Base-by-base conservation (phyloP, 2,888 invertebrate genomes). In the Seira sanloemensis region DNA sequence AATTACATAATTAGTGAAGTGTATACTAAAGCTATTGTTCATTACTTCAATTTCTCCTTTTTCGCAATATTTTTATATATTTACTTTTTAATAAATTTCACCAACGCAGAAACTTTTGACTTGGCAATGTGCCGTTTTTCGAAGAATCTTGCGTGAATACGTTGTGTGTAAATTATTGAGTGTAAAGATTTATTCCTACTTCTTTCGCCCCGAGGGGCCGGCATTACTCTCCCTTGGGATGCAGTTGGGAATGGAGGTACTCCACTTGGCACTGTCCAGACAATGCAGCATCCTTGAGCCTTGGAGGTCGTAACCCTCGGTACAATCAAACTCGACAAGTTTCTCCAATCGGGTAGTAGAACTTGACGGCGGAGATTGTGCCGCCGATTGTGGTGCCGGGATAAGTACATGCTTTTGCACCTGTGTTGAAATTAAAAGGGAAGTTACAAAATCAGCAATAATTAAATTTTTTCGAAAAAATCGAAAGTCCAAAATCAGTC, bases 311-410 rank as follows among this genome's bases (percentile, higher is more conserved):
- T 95, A 93, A 0, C 96, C 95, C 1, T 95, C 94, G 90, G 95
- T 95, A 91, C 97, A 97, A 2, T 95, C 95, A 90, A 96, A 97
- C 1, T 95, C 95, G 80, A 97, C 95, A 37, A n/a, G 58, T n/a
- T 58, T 58, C n/a, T 0, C 96, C 96, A 86, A 96, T 96, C 90
- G 95, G 95, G 92, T 97, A 97, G 92, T 95, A 96, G 92, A 96
- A 96, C 91, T 96, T 96, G 18, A 96, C 96, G 0, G 95, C 94
- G 0, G 96, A 96, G 95, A 96, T 96, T 68, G 95, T 93, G 0
- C 96, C 96, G 74, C 95, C 95, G 90, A 96, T 96, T 46, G 95
- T 96, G 25, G 96, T 96, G 46, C 96, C 96, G 0, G 96, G 96
- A 91, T 96, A 97, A 0, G 96, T 95, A 91, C 96, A 97, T 0